These are phyloP conservation scores for Pseudorectes ferrugineus DNA, from an alignment of 2,113 vertebrate genomes.

Conservation along the genomic window DNA sequence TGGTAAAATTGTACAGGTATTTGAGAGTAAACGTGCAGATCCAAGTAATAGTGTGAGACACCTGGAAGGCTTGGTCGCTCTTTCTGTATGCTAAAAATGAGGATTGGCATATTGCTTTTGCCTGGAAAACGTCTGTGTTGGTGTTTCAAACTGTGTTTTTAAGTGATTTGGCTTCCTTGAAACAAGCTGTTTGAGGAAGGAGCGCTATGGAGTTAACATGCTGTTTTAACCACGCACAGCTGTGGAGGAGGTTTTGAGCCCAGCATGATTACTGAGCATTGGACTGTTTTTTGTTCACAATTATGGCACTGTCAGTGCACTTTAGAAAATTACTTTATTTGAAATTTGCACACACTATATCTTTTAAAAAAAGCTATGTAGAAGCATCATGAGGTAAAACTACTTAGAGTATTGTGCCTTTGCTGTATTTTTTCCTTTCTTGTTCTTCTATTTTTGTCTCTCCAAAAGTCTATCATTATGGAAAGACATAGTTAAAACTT, in stretches of 20 bases:
- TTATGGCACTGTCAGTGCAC: neutral
- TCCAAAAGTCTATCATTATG: neutral
- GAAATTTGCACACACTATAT: neutral
- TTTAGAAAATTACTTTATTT: neutral
- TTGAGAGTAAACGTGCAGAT: neutral
- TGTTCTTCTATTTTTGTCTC: neutral
- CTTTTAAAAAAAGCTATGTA: neutral
- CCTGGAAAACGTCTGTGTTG: neutral
- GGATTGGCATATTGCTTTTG: neutral
- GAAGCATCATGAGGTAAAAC: neutral
- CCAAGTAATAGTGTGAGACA: neutral
- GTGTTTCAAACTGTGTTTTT: neutral
- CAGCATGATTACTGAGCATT: neutral
- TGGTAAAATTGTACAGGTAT: neutral
- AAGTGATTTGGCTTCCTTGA: neutral
- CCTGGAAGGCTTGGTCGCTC: neutral
- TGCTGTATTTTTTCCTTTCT: neutral
- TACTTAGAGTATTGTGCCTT: neutral
- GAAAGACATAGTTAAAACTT: conserved; percentile 22
- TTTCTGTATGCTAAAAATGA: neutral
- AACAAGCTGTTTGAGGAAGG: neutral
- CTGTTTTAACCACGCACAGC: neutral
- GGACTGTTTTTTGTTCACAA: neutral
- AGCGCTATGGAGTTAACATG: neutral
- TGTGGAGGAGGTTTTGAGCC: conserved; percentile 4